Percentiles rank a stretch among this genome's conserved stretches.
Conservation (phyloP, 2,113 vertebrate species). For the Dissostichus mawsoni region DNA sequence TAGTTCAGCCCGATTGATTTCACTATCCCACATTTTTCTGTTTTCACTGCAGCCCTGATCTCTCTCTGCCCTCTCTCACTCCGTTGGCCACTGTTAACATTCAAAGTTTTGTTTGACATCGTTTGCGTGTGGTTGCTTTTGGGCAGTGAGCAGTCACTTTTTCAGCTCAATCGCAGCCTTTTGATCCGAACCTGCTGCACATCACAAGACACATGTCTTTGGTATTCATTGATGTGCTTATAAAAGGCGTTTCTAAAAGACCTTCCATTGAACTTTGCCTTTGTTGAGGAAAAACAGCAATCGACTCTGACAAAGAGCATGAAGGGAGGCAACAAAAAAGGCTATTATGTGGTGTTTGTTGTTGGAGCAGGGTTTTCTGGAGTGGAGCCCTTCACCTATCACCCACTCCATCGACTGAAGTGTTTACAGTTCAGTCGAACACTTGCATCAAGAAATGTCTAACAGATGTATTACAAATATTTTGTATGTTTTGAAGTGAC, state of each 20-base stretch:
- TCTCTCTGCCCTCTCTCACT: constrained; percentile 27
- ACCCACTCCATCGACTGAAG: constrained; percentile 7
- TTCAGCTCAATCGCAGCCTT: constrained; percentile 8
- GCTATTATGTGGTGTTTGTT: constrained; percentile 14
- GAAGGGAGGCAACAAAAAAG: constrained; percentile 28
- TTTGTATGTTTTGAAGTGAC: constrained; percentile 6
- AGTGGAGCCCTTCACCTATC: neutral
- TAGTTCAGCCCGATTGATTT: constrained; percentile 24
- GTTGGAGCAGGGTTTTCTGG: constrained; percentile 1
- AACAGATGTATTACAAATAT: neutral
- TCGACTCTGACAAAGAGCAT: neutral
- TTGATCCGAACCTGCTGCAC: constrained; percentile 6
- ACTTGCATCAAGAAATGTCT: constrained; percentile 8
- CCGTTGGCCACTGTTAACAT: constrained; percentile 3
- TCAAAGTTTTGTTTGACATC: constrained; percentile 20
- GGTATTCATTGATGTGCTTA: too few species aligned
- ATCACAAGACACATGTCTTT: too few species aligned
- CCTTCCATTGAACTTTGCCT: constrained; percentile 16
- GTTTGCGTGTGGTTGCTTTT: neutral
- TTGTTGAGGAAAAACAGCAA: constrained; percentile 29
- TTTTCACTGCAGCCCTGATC: constrained; percentile 23
- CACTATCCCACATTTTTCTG: constrained; percentile 30
- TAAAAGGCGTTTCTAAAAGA: constrained; percentile 14
- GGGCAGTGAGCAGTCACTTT: neutral
- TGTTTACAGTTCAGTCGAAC: neutral